Conservation (phyloP, 2,888 invertebrate species). For the Archips xylosteana region DNA sequence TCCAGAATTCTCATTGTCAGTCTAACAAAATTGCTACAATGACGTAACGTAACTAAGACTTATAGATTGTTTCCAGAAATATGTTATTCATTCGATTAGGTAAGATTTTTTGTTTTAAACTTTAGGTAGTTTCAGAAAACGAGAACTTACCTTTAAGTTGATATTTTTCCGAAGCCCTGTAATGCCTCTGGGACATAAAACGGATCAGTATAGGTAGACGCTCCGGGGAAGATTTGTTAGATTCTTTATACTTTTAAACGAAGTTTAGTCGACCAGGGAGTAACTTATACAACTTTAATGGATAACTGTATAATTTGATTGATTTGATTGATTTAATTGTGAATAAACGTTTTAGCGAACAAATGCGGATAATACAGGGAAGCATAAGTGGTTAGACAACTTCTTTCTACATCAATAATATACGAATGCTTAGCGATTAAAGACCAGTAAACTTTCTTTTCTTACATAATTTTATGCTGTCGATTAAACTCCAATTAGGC, state of each 20-base stretch:
- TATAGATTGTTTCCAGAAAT: too few relatives aligned
- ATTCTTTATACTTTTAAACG: background rate
- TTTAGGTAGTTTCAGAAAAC: background rate
- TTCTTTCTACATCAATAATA: background rate
- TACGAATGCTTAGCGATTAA: background rate
- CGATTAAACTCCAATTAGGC: constrained; percentile 24
- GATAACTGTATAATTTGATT: background rate
- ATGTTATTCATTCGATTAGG: background rate
- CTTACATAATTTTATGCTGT: background rate
- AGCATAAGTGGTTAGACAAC: constrained; percentile 1
- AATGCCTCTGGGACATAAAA: background rate
- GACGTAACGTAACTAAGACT: too few relatives aligned
- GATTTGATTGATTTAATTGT: background rate
- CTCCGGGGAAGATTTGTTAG: background rate
- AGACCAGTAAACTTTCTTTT: background rate
- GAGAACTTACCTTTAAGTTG: background rate
- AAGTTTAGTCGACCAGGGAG: background rate
- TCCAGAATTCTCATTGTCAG: too few relatives aligned
- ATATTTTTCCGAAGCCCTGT: background rate
- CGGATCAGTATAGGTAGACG: background rate
- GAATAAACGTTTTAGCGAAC: background rate
- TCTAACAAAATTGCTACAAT: too few relatives aligned
- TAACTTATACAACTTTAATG: background rate
- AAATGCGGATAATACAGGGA: background rate
- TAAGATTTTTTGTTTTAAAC: too few relatives aligned